A percentile compares a stretch with the other conserved stretches of the same genome.
Evolutionary conservation across 2,113 vertebrate species (phyloP).

Genomic region (Motacilla alba): DNA sequence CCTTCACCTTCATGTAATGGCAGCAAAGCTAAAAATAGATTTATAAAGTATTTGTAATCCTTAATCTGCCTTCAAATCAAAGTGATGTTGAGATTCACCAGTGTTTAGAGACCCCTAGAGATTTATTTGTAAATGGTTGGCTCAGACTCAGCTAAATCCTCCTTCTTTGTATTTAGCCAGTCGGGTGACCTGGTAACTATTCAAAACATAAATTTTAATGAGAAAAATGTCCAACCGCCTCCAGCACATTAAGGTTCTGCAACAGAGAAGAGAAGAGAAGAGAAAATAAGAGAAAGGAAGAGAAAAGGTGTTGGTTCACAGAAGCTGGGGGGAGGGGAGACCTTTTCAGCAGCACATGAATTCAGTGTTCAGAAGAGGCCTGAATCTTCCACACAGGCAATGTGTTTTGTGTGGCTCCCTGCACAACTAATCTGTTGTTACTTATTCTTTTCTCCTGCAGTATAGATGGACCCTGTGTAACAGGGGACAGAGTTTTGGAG

Average conservation of each 20-base stretch:
- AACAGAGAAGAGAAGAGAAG: not conserved
- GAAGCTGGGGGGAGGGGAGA: not conserved
- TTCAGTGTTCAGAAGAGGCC: not conserved
- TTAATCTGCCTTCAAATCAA: constrained; percentile 12
- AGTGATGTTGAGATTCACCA: not conserved
- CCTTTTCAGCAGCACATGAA: constrained; percentile 10
- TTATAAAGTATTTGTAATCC: not conserved
- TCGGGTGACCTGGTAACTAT: constrained; percentile 32
- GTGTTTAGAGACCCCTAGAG: not conserved
- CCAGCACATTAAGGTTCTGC: not conserved
- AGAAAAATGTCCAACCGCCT: constrained; percentile 13
- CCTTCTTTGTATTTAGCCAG: not conserved
- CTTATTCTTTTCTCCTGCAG: constrained; percentile 29
- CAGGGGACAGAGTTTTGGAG: constrained; percentile 22
- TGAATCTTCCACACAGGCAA: not conserved
- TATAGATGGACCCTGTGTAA: constrained; percentile 41
- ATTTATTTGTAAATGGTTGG: constrained; percentile 24
- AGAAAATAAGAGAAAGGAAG: too few species aligned
- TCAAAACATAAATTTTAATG: constrained; percentile 7
- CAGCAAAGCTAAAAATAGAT: not conserved
- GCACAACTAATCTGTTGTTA: constrained; percentile 61
- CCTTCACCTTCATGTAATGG: not conserved
- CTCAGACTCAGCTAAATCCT: constrained; percentile 4
- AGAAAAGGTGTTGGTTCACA: not conserved
- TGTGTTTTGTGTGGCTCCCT: constrained; percentile 1